These are phyloP conservation scores for Drosophila suzukii DNA, from an alignment of 1,140 invertebrate species.

Conservation along the genomic window DNA sequence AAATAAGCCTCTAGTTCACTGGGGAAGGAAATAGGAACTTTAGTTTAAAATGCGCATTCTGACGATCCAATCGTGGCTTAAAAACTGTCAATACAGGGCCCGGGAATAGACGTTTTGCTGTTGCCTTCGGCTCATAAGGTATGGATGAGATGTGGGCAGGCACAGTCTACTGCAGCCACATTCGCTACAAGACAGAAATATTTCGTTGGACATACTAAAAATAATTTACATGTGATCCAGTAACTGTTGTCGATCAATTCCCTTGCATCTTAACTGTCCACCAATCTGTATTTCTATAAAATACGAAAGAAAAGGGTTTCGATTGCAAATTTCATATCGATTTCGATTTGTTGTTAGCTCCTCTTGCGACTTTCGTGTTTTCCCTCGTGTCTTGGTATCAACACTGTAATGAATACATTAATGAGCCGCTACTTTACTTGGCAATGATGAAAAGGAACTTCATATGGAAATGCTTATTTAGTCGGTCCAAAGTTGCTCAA, in stretches of 20 bases:
- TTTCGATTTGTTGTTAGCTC: slow-evolving; percentile 14
- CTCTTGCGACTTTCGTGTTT: neutral
- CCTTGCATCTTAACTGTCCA: slow-evolving; percentile 3
- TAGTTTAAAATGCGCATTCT: neutral
- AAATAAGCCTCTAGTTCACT: slow-evolving; percentile 13
- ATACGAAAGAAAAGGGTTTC: slow-evolving; percentile 57
- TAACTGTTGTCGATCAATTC: neutral
- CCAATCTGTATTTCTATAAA: slow-evolving; percentile 77
- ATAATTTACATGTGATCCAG: slow-evolving; percentile 40
- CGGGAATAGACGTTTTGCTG: neutral
- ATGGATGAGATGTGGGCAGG: slow-evolving; percentile 5
- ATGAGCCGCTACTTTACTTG: slow-evolving; percentile 1
- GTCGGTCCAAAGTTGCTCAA: neutral
- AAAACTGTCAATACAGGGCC: neutral
- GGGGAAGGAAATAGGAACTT: slow-evolving; percentile 16
- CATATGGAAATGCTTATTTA: slow-evolving; percentile 1
- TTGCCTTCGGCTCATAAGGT: slow-evolving; percentile 4
- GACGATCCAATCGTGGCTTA: neutral
- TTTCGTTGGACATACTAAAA: slow-evolving; percentile 38
- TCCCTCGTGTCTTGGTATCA: slow-evolving; percentile 12
- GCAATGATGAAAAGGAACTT: slow-evolving; percentile 11
- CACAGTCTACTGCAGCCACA: slow-evolving; percentile 53
- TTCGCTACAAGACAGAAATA: slow-evolving; percentile 52
- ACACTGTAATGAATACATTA: slow-evolving; percentile 42
- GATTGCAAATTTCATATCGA: slow-evolving; percentile 37